Evolutionary conservation across 1,140 invertebrate genomes (phyloP).

Genomic region (Polypedilum pembai): DNA sequence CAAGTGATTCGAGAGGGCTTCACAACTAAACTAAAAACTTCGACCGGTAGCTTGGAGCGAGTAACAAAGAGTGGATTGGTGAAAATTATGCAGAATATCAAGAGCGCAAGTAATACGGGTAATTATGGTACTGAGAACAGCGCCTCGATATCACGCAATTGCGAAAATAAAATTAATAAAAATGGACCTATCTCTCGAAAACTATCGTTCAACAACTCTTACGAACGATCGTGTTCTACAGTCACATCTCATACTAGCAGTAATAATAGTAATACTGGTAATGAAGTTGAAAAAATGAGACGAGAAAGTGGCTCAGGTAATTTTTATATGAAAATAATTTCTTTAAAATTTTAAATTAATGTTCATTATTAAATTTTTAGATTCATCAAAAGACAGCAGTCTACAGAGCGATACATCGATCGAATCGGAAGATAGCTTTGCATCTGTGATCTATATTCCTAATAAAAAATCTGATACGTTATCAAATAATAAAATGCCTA

Average conservation of each 20-base stretch:
- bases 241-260: not conserved
- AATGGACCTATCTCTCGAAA: not conserved
- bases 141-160: not conserved
- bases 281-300: slow-evolving; percentile 45
- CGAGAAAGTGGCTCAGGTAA: slow-evolving; percentile 67
- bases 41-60: slow-evolving; percentile 70
- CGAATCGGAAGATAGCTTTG: slow-evolving; percentile 86
- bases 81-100: slow-evolving; percentile 68
- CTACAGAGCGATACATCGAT: slow-evolving; percentile 87
- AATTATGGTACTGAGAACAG: not conserved
- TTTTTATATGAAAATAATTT: not conserved
- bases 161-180: not conserved
- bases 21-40: slow-evolving; percentile 69
- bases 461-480: slow-evolving; percentile 43
- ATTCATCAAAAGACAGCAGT: slow-evolving; percentile 85
- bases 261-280: slow-evolving; percentile 37
- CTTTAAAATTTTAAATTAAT: not conserved
- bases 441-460: slow-evolving; percentile 82
- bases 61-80: slow-evolving; percentile 67
- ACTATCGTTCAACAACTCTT: not conserved
- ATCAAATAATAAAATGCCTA: slow-evolving; percentile 48
- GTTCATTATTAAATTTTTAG: slow-evolving; percentile 36
- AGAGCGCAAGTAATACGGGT: slow-evolving; percentile 38
- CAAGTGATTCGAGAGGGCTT: slow-evolving; percentile 77
- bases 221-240: not conserved